Conservation (phyloP, 2,113 vertebrate genomes). For the Pelmatolapia mariae region DNA sequence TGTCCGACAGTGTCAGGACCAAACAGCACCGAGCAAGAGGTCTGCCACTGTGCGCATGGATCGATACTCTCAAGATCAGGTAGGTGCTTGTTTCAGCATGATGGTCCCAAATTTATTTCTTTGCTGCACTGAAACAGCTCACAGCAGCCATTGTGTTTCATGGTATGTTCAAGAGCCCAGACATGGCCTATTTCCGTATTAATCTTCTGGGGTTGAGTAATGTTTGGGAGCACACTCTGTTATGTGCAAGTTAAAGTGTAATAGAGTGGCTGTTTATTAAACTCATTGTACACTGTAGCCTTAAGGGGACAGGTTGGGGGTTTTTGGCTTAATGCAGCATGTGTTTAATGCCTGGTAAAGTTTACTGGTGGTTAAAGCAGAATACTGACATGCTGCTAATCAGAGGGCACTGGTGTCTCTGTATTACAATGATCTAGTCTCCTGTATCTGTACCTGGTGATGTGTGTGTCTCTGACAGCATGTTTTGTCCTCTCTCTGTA, state of each 20-base stretch:
- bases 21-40: constrained; percentile 75
- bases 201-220: too few species aligned
- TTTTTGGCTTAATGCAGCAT: not conserved
- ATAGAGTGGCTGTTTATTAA: not conserved
- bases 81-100: constrained; percentile 13
- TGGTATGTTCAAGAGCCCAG: not conserved
- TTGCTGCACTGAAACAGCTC: not conserved
- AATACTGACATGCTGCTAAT: not conserved
- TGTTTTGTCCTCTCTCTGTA: constrained; percentile 28
- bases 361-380: not conserved
- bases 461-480: not conserved
- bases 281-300: not conserved
- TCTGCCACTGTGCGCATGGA: constrained; percentile 83
- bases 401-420: not conserved
- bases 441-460: not conserved
- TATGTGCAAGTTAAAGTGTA: not conserved
- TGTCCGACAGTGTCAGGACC: constrained; percentile 75
- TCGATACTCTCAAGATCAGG: constrained; percentile 83
- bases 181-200: not conserved
- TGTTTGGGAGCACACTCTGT: not conserved
- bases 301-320: not conserved
- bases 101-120: not conserved
- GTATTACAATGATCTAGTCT: not conserved
- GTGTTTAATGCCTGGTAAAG: not conserved
- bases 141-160: not conserved